Base-by-base conservation (phyloP, 2,888 invertebrate species). In the Eupithecia exiguata region DNA sequence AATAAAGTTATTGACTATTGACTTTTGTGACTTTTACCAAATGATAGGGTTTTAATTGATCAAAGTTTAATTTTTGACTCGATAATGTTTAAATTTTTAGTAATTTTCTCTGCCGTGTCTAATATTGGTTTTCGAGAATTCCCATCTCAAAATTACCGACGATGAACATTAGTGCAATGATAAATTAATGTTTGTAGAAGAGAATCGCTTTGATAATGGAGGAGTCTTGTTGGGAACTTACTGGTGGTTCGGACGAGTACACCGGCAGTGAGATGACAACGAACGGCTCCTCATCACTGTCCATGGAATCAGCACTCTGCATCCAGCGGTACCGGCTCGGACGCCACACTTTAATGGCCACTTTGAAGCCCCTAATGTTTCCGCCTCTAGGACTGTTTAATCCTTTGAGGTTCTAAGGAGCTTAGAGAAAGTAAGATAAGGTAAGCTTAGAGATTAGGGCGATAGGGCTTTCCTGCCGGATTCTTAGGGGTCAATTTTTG, bases 281-380 rank as follows among this genome's bases (percentile, higher is more conserved):
- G 89, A 96, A 96, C 58, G 95, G 95, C 85, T 96, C 96, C 82
- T 96, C 96, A 89, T 96, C 96, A 88, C 95, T 95, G 87, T 95
- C 95, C 88, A 95, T 95, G 58, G 88, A 90, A 80, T 92, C 92
- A 84, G 91, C 90, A 79, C 90, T 89, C 78, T 89, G 88, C 73
- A 92, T 91, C 94, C 93, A 94, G 83, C 94, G 94, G 85, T 89
- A 88, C 70, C 92, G 88, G 80, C 91, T 90, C 77, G 92, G 92
- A 71, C 92, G 91, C 94, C 93, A 94, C 94, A 93, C 89, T 82
- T 93, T 94, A 80, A 83, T 75, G 75, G 80, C 84, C 75, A 76
- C 70, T 68, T 70, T 72, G 61, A 76, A 70, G 30, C 67, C 70
- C 69, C 69, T 49, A 69, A 76, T 73, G 25, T 62, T 73, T 67